Evolutionary conservation across 2,888 invertebrate species (phyloP), one percentile per base, ranked within the genome.

Genomic region (Ophion costatus): DNA sequence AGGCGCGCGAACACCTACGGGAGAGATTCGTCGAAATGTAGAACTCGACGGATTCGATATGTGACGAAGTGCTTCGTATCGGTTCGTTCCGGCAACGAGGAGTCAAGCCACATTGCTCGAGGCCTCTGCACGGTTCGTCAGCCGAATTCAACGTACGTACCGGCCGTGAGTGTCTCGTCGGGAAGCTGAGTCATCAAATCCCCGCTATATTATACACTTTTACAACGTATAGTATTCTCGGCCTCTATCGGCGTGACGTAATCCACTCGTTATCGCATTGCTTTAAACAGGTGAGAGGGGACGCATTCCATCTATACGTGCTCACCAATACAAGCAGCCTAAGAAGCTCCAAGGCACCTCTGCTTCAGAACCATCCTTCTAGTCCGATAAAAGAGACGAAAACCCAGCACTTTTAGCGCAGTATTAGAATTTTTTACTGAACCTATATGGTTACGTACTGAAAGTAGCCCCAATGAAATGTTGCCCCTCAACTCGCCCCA

Each of bases 241-340:
- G 83, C 17, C 22, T 79, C 61, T 73, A 63, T 59, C 42, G 38
- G 64, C 85, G 83, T 90, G 88, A 88, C 80, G 89, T 83, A 87
- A 88, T 87, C 86, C 56, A 77, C 45, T 33, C 79, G 86, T 89
- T 88, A 89, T 90, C 88, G 80, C 84, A 84, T 82, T 67, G 80
- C 83, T 85, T 84, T 84, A 86, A 88, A 86, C 89, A 90, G 90
- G 89, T 90, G 88, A 86, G 87, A 63, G 77, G 80, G 42, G 45
- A 80, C 22, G 42, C 73, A 33, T 76, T 80, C 67, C 74, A 56
- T 57, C 56, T 17, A 64, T n/a, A 45, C 45, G 51, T 66, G 61
- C 71, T 29, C 51, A 11, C 56, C 7, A 59, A 22, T 29, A 14
- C 22, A 10, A 29, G 11, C 11, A 33, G 9, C 20, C 33, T 56